phyloP scores from a whole-genome alignment of 2,113 vertebrate species.

The Eulemur rufifrons region DNA sequence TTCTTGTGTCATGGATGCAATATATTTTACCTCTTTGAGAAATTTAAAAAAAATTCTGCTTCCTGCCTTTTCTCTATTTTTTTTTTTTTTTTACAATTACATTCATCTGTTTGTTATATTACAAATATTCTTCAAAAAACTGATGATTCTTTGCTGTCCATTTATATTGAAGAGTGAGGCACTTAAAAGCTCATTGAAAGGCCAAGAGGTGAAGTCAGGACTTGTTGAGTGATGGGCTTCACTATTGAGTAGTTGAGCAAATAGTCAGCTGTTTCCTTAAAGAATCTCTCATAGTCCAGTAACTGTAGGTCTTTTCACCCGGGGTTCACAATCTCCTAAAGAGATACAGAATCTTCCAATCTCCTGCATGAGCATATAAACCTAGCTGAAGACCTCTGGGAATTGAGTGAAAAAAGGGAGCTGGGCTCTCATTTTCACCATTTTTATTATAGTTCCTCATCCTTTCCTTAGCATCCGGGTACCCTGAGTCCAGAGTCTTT shows the following conservation, averaged over 20 bases:
- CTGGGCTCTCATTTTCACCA: not conserved
- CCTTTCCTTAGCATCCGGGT: not conserved
- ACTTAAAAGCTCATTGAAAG: not conserved
- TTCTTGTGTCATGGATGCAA: not conserved
- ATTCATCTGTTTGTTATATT: not conserved
- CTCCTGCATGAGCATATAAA: not conserved
- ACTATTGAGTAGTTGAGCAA: not conserved
- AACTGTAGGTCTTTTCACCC: not conserved
- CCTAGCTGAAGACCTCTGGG: not conserved
- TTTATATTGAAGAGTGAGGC: not conserved
- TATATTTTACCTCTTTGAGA: not conserved
- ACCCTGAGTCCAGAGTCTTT: not conserved
- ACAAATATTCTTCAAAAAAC: not conserved
- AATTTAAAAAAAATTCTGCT: not conserved
- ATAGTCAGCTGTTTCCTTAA: not conserved
- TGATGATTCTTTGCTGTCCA: not conserved
- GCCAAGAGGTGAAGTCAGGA: too few relatives aligned
- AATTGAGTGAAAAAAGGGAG: not conserved
- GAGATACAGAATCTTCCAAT: not conserved
- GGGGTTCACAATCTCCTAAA: not conserved
- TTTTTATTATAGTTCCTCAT: not conserved
- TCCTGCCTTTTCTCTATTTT: not conserved
- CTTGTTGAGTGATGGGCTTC: not conserved
- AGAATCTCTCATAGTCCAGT: not conserved
- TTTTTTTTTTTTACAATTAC: not conserved